Conservation (phyloP, 2,888 invertebrate species). For the Gnatocerus cornutus region DNA sequence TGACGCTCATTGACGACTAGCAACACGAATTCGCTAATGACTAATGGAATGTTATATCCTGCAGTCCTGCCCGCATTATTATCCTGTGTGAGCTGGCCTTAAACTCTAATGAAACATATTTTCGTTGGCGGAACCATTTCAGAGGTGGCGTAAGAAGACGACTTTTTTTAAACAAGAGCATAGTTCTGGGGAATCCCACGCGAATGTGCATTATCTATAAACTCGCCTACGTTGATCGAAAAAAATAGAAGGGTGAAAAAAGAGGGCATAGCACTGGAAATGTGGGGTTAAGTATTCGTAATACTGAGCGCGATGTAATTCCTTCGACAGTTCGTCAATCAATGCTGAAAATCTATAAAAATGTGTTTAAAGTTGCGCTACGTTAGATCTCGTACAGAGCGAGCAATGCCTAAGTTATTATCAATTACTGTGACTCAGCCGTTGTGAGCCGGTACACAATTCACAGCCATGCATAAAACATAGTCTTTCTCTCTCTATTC, state of each 20-base stretch:
- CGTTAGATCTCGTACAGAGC: constrained; percentile 51
- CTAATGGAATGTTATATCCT: constrained; percentile 45
- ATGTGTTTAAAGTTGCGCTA: constrained; percentile 51
- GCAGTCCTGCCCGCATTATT: constrained; percentile 38
- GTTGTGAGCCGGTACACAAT: constrained; percentile 69
- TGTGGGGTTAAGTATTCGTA: too few species aligned
- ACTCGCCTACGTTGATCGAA: too few species aligned
- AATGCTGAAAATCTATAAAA: constrained; percentile 54
- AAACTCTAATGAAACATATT: constrained; percentile 27
- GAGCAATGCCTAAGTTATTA: constrained; percentile 71
- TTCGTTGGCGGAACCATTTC: constrained; percentile 8
- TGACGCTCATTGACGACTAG: constrained; percentile 42
- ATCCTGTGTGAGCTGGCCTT: constrained; percentile 35
- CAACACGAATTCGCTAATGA: constrained; percentile 43
- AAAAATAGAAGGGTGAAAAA: too few species aligned
- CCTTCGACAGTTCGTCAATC: constrained; percentile 47
- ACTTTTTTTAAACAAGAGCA: background rate
- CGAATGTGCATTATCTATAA: too few species aligned
- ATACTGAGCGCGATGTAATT: too few species aligned
- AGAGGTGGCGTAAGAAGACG: background rate
- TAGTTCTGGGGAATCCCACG: too few species aligned
- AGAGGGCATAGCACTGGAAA: too few species aligned
- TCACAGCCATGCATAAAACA: constrained; percentile 71
- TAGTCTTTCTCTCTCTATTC: constrained; percentile 71
- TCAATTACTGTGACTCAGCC: constrained; percentile 73